These are phyloP conservation scores for Donacobius atricapilla DNA, from an alignment of 2,113 vertebrate species.

Conservation along the genomic window DNA sequence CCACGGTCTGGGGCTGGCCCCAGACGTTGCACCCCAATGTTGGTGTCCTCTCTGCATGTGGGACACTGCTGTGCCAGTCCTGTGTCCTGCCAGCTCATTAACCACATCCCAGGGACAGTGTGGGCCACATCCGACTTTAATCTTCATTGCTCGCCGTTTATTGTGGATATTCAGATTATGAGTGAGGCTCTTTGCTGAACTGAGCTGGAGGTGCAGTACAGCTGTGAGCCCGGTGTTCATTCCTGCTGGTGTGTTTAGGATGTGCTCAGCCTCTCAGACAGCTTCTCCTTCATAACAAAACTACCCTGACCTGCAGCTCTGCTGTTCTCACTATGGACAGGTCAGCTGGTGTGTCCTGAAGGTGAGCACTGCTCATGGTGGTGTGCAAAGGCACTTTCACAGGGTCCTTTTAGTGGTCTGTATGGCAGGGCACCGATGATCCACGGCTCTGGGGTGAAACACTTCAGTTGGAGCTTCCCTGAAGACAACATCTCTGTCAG, in stretches of 20 bases:
- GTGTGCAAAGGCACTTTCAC: neutral
- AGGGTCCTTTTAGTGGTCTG: neutral
- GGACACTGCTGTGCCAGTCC: neutral
- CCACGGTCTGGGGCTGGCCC: rapidly evolving
- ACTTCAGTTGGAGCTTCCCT: neutral
- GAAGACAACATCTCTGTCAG: neutral
- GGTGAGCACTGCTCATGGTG: neutral
- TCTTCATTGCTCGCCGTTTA: neutral
- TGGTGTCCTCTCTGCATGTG: neutral
- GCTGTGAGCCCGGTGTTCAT: rapidly evolving
- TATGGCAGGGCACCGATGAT: neutral
- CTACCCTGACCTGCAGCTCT: neutral
- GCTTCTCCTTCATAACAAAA: neutral
- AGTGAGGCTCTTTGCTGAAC: neutral
- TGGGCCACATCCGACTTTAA: neutral
- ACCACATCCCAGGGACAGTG: neutral
- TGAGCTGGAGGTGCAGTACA: neutral
- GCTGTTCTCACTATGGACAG: neutral
- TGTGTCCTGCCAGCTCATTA: neutral
- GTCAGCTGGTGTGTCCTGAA: neutral
- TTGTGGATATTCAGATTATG: neutral
- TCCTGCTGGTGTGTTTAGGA: neutral
- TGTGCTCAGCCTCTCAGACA: neutral
- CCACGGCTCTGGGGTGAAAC: neutral
- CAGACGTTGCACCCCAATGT: rapidly evolving